phyloP scores from a whole-genome alignment of 2,797 vertebrate species.

The Halcyon leucocephala region DNA sequence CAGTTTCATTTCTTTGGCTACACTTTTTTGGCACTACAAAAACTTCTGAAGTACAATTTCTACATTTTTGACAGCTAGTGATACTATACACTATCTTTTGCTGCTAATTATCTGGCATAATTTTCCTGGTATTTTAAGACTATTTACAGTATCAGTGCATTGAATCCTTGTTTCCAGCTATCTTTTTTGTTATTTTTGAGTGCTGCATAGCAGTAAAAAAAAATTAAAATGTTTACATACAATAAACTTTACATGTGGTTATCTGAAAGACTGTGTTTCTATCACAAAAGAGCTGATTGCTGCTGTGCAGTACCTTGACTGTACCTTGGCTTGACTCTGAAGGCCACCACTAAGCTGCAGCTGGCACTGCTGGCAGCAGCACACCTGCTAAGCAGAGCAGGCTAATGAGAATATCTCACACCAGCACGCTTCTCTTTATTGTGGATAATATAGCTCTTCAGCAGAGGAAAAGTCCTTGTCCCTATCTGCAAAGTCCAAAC shows the following conservation, averaged over 20 bases:
- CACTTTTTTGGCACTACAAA: slow-evolving; percentile 12
- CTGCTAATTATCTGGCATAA: slow-evolving; percentile 18
- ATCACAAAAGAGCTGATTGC: not conserved
- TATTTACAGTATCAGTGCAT: not conserved
- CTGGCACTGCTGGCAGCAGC: slow-evolving; percentile 33
- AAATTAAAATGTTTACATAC: not conserved
- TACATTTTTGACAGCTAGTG: not conserved
- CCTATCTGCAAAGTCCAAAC: not conserved
- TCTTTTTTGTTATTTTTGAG: not conserved
- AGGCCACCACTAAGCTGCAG: slow-evolving; percentile 9
- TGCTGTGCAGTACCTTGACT: not conserved
- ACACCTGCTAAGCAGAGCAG: slow-evolving; percentile 34
- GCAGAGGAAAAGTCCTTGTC: slow-evolving; percentile 17
- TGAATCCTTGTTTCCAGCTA: not conserved
- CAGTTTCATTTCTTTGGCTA: slow-evolving; percentile 17
- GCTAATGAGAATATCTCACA: slow-evolving; percentile 46
- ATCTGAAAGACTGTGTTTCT: not conserved
- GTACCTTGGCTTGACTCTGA: slow-evolving; percentile 13
- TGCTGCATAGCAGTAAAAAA: not conserved
- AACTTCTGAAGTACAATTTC: slow-evolving; percentile 35
- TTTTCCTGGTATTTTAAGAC: not conserved
- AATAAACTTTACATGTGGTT: not conserved
- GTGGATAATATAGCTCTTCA: not conserved
- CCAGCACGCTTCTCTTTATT: not conserved
- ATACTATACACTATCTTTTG: not conserved